Evolutionary conservation across 1,140 invertebrate species (phyloP).

Genomic region (Drosophila pruinosa): DNA sequence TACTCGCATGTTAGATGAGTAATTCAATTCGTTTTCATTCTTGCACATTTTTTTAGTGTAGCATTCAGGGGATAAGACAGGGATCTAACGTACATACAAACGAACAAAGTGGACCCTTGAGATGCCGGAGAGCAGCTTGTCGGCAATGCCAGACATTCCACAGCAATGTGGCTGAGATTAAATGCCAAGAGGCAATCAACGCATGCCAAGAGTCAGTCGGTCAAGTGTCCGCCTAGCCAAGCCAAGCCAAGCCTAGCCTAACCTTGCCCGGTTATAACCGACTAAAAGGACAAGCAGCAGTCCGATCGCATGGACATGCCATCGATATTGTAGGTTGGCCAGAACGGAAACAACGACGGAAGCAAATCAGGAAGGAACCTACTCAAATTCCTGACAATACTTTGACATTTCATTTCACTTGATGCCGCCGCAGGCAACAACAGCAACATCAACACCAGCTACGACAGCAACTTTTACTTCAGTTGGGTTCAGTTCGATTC

Average conservation of each 20-base stretch:
- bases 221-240: conserved; percentile 14
- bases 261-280: conserved; percentile 2
- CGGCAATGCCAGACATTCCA: conserved; percentile 14
- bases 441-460: not conserved
- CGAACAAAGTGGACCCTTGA: conserved; percentile 1
- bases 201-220: conserved; percentile 43
- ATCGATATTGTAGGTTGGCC: conserved; percentile 10
- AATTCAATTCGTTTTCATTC: not conserved
- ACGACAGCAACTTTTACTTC: not conserved
- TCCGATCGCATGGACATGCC: conserved; percentile 7
- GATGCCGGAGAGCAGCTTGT: conserved; percentile 1
- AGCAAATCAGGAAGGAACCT: conserved; percentile 53
- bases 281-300: not conserved
- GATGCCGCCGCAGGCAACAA: not conserved
- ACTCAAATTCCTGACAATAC: conserved; percentile 54
- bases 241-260: no score
- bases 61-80: not conserved
- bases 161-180: conserved; percentile 47
- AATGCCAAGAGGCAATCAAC: conserved; percentile 64
- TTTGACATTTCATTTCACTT: conserved; percentile 55
- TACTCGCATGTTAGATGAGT: no score
- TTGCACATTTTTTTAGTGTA: not conserved
- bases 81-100: not conserved
- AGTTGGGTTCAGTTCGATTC: not conserved
- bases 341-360: conserved; percentile 16